Base-by-base conservation (phyloP, 2,113 vertebrate genomes). In the Chaetodon trifascialis region DNA sequence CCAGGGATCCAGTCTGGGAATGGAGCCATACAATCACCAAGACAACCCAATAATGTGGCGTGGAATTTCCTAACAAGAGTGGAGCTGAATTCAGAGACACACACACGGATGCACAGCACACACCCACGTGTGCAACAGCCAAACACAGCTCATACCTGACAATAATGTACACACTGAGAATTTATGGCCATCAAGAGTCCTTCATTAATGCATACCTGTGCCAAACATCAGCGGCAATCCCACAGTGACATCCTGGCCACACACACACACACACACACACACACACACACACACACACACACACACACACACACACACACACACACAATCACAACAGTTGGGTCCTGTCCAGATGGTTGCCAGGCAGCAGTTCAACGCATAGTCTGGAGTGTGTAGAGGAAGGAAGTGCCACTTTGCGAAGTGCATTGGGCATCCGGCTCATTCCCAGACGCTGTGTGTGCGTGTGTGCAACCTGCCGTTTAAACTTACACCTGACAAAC, bases 371-470 rank as follows among this genome's bases (percentile, higher is more conserved):
- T 85, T 90, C 80, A 89, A 93, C 73, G 70, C 90, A 80, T 86
- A 85, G 87, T 90, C 89, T 92, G 92, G 87, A 93, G 93, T 92
- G 94, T 88, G 90, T 87, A 82, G 85, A 93, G 95, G 95, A 94
- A 95, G 94, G 93, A 95, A 95, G 89, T 94, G 83, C 80, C 93
- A 92, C 94, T 94, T 92, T 85, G 84, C 34, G 73, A 84, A 89
- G 89, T 87, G 93, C 89, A 91, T 82, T 92, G 73, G 86, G 84
- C 86, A 89, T 91, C 88, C 82, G 85, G 80, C 86, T 88, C 25
- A 52, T 92, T 94, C 88, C 76, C 85, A 90, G 83, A 91, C 69
- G 56, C 73, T 63, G 75, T 79, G 68, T 65, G 56, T 70, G 67
- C 5, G 30, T 42, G 70, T 76, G 87, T 83, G 79, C 23, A 69